Evolutionary conservation across 1,140 invertebrate species (phyloP), one percentile per base, ranked within the genome.

Genomic region (Telenomus remus): DNA sequence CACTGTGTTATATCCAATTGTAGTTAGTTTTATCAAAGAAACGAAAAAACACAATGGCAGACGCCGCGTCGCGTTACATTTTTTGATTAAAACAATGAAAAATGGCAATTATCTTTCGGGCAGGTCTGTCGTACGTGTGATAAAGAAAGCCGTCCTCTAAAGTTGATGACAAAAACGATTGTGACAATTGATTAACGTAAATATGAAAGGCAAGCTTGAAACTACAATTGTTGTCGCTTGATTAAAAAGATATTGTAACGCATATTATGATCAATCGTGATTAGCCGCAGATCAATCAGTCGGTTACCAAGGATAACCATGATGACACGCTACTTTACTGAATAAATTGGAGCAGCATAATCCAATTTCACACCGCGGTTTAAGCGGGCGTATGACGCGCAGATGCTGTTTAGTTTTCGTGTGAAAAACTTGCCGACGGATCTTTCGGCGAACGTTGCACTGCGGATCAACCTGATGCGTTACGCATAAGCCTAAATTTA

Each of bases 401-500:
- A 47, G 44, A 56, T 44, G 59, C 13, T 63, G 59, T 61, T 70
- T 70, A 53, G 56, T 27, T 74, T 61, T 49, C 37, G 37, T 56
- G 50, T 61, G 61, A 63, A 70, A 71, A 57, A n/a, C 68, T 19
- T 63, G 76, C 50, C 53, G 49, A 55, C 61, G 61, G 63, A 80
- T 79, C 73, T 77, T 69, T 43, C 47, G 44, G 42, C 12, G n/a
- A 10, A 47, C 16, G 14, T 34, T 13, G 19, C n/a, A 19, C 55
- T 61, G 55, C 57, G 54, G 79, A 81, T 80, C 74, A 74, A 70
- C 64, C 78, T 79, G 73, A 66, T 71, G 66, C 56, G 63, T 66
- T 49, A 68, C 71, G 63, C 70, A 53, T 78, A 73, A 79, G 80
- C 54, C 56, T 50, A 69, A 71, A 81, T 76, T 82, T 81, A 81